Evolutionary conservation across 2,113 vertebrate genomes (phyloP), one percentile per base, ranked within the genome.

Genomic region (Ammodytes dubius): DNA sequence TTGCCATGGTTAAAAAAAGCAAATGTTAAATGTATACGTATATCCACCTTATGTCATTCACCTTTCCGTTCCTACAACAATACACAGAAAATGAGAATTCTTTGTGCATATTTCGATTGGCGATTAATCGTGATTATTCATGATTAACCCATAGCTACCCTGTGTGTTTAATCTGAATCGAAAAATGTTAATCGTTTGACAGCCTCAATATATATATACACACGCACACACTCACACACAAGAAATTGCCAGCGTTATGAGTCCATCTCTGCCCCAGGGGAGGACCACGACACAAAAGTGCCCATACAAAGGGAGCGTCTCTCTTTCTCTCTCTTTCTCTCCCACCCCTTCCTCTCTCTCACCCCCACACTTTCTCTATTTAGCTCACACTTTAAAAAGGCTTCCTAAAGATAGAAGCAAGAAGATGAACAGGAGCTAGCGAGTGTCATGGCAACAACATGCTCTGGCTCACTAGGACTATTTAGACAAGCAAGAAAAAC

Each of bases 351-450:
- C 91, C 88, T 89, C 84, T 89, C 84, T 88, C 87, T 91, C 92
- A 88, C 93, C 91, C 93, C 93, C 93, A 93, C 92, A 87, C 83
- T 70, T 75, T 90, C 92, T 88, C 90, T 74, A 92, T 94, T 93
- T 94, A 94, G 92, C 91, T 89, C 89, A 90, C 84, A 85, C 90
- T 91, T 27, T 91, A 93, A 93, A 93, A 92, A 91, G 89, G 90
- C 85, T 74, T 86, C 92, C 93, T 94, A 93, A 94, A 94, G 92
- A 93, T 94, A 94, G 93, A 87, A 93, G 73, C 90, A 89, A 89
- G 89, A 79, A 92, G 89, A 92, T 92, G 92, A 93, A 91, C 90
- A 82, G 85, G 89, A 93, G 89, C 90, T 88, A 91, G 91, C 58
- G 46, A 90, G 88, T 92, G 92, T 93, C 93, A 94, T 94, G 89